A percentile compares a stretch with the other conserved stretches of the same genome.
phyloP scores from a whole-genome alignment of 2,888 invertebrate genomes.

The Athripsodes cinereus region DNA sequence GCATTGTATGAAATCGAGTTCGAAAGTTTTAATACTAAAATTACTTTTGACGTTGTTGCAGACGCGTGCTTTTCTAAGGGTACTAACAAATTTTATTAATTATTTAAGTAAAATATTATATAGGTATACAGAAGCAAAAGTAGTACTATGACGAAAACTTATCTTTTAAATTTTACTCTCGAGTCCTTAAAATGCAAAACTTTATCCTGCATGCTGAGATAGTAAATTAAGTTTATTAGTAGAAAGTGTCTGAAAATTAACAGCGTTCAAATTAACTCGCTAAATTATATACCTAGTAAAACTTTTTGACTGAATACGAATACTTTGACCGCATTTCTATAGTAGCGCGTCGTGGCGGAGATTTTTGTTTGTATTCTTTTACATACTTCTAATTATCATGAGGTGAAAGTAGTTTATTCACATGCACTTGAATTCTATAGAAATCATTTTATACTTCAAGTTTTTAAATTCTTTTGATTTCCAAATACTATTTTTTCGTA shows the following conservation, averaged over 20 bases:
- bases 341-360: too few species aligned
- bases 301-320: too few species aligned
- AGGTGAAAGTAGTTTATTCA: too few species aligned
- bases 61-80: neutral
- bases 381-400: too few species aligned
- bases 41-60: neutral
- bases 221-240: conserved; percentile 1
- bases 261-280: neutral
- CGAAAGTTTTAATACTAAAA: neutral
- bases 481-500: too few species aligned
- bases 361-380: too few species aligned
- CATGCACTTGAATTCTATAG: too few species aligned
- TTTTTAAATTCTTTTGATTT: too few species aligned
- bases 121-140: neutral
- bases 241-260: conserved; percentile 2
- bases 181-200: conserved; percentile 12
- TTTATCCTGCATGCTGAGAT: conserved; percentile 1
- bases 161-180: conserved; percentile 22
- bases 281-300: neutral
- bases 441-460: too few species aligned
- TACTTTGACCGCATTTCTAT: too few species aligned
- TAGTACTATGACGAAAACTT: conserved; percentile 15
- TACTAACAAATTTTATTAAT: neutral
- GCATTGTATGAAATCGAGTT: neutral
- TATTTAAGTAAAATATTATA: neutral